Conservation (phyloP, 2,113 vertebrate species). For the Notothenia coriiceps region DNA sequence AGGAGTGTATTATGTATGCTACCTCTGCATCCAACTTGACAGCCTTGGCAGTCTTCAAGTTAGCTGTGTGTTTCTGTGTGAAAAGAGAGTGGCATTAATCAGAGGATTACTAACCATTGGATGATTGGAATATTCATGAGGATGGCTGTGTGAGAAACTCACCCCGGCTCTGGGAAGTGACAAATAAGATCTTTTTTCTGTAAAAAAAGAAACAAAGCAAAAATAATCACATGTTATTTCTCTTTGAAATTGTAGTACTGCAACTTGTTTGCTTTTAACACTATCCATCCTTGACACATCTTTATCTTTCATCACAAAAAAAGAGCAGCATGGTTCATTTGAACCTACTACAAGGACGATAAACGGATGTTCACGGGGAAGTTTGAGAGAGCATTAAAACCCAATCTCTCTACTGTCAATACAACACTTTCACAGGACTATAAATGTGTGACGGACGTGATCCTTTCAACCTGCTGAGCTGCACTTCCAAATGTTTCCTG, state of each 20-base stretch:
- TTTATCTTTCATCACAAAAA: slow-evolving; percentile 31
- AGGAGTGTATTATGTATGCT: slow-evolving; percentile 48
- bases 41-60: slow-evolving; percentile 92
- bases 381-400: slow-evolving; percentile 17
- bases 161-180: slow-evolving; percentile 96
- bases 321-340: background rate
- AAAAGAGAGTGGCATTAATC: slow-evolving; percentile 29
- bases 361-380: slow-evolving; percentile 22
- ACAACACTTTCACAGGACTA: slow-evolving; percentile 21
- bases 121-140: slow-evolving; percentile 38
- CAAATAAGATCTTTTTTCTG: slow-evolving; percentile 94
- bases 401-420: slow-evolving; percentile 2
- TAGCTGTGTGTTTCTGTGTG: slow-evolving; percentile 91
- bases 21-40: slow-evolving; percentile 96
- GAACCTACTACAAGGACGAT: slow-evolving; percentile 1
- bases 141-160: slow-evolving; percentile 77
- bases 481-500: slow-evolving; percentile 42
- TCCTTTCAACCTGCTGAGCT: slow-evolving; percentile 20
- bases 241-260: slow-evolving; percentile 14
- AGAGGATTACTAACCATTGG: slow-evolving; percentile 26
- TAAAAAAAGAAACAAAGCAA: slow-evolving; percentile 68
- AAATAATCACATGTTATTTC: background rate
- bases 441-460: slow-evolving; percentile 27
- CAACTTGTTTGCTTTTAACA: slow-evolving; percentile 28
- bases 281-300: slow-evolving; percentile 8